Evolutionary conservation across 2,797 vertebrate genomes (phyloP).

Genomic region (Cuculus canorus): DNA sequence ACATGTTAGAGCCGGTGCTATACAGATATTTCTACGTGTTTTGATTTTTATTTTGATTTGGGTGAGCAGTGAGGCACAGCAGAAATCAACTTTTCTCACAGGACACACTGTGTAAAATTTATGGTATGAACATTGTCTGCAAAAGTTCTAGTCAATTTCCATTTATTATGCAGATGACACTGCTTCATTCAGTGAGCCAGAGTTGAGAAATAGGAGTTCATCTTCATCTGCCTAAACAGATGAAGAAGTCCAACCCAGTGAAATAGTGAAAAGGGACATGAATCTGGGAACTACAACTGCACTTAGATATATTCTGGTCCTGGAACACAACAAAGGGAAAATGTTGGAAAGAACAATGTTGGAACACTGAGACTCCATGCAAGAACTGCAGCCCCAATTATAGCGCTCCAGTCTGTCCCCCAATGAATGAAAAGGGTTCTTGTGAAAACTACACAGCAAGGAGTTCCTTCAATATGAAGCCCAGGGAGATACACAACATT

Average conservation of each 20-base stretch:
- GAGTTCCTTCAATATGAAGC: neutral
- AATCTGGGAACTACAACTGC: neutral
- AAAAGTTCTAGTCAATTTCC: neutral
- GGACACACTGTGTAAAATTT: neutral
- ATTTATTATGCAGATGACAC: neutral
- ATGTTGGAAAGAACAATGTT: neutral
- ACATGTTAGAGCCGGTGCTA: neutral
- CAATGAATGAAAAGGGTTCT: neutral
- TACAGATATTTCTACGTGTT: neutral
- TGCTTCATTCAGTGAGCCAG: neutral
- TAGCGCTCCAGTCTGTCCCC: neutral
- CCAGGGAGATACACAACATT: neutral
- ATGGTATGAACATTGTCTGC: neutral
- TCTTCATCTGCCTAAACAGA: neutral
- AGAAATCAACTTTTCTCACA: neutral
- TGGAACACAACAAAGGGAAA: neutral
- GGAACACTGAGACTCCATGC: neutral
- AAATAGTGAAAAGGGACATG: neutral
- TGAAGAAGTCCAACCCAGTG: neutral
- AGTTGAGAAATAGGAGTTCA: neutral
- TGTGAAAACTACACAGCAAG: neutral
- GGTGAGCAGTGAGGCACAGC: neutral
- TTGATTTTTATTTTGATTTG: neutral
- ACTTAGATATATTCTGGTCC: neutral
- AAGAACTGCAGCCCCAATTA: neutral